A percentile compares a stretch with the other conserved stretches of the same genome.
Conservation (phyloP, 2,113 vertebrate genomes). For the Hucho hucho region DNA sequence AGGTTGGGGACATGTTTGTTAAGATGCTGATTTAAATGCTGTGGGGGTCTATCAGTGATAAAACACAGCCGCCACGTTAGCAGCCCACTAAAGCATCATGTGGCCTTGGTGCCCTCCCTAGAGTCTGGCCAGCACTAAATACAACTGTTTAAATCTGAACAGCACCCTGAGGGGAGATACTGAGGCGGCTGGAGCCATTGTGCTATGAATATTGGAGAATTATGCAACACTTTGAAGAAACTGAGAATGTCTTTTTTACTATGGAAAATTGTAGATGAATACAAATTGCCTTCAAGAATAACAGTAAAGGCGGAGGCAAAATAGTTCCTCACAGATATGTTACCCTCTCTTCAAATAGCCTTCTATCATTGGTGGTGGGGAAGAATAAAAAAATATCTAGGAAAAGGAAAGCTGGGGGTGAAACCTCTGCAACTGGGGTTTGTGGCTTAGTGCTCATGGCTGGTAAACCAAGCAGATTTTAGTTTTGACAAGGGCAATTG, state of each 20-base stretch:
- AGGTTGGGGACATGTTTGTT: conserved; percentile 60
- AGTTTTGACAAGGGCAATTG: conserved; percentile 12
- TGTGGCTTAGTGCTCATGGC: not conserved
- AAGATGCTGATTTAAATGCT: conserved; percentile 71
- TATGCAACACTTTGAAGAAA: not conserved
- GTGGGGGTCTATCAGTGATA: conserved; percentile 36
- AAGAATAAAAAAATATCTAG: not conserved
- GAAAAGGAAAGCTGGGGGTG: conserved; percentile 7
- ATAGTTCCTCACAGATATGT: too few species aligned
- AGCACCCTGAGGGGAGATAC: conserved; percentile 20
- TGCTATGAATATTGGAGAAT: not conserved
- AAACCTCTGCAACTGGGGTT: not conserved
- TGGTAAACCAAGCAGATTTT: conserved; percentile 45
- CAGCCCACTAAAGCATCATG: conserved; percentile 35
- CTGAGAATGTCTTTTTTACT: too few species aligned
- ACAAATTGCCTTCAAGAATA: too few species aligned
- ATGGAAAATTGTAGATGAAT: not conserved
- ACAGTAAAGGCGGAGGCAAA: too few species aligned
- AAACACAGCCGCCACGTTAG: conserved; percentile 12
- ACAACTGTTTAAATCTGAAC: conserved; percentile 36
- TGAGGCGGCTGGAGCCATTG: conserved; percentile 3
- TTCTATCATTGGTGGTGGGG: not conserved
- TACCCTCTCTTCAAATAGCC: too few species aligned
- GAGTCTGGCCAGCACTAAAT: conserved; percentile 42
- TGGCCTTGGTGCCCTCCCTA: conserved; percentile 33